Base-by-base conservation (phyloP, 1,140 invertebrate species). In the Aplysia californica region DNA sequence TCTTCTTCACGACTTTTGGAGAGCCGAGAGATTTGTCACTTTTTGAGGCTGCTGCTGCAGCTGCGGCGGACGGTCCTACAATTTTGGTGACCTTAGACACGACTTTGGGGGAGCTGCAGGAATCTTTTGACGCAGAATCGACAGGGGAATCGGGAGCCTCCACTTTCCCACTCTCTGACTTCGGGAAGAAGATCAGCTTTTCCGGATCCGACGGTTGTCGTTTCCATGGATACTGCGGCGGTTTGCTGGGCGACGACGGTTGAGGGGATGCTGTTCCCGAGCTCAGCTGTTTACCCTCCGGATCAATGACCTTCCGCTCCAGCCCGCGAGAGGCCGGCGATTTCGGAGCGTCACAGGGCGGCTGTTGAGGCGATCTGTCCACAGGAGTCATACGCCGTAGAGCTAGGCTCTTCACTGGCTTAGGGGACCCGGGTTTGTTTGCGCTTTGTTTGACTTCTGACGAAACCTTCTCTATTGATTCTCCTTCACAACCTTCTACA, bases 181-280 rank as follows among this genome's bases (percentile, higher is more conserved):
- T n/a, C n/a, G n/a, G n/a, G 18, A 29, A 18, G 3, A 15, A 2
- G 5, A 10, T 10, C 4, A 10, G 59, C 36, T 35, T 75, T n/a
- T 75, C 59, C 3, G 72, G 72, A 36, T 75, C 61, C 6, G 72
- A 75, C 31, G 35, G 10, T 23, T 59, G 61, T 2, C 70, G 29
- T 41, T 72, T 72, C 70, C 70, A 72, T 21, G 70, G 70, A 61
- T 72, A 38, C 4, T 23, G 56, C 2, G 70, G 70, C 10, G 70
- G 70, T 50, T 66, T 75, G 39, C 33, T 75, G 58, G 1, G 18
- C 15, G 77, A 44, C 20, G 66, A 38, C 21, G 70, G 36, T 33
- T 65, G 71, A 31, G 55, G 41, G 38, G 68, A 36, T 64, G 58
- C 31, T 69, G 55, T 39, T 29, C 21, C 26, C n/a, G 71, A 56